A percentile compares a stretch with the other conserved stretches of the same genome.
Conservation (phyloP, 2,113 vertebrate species). For the Hippopotamus amphibius region DNA sequence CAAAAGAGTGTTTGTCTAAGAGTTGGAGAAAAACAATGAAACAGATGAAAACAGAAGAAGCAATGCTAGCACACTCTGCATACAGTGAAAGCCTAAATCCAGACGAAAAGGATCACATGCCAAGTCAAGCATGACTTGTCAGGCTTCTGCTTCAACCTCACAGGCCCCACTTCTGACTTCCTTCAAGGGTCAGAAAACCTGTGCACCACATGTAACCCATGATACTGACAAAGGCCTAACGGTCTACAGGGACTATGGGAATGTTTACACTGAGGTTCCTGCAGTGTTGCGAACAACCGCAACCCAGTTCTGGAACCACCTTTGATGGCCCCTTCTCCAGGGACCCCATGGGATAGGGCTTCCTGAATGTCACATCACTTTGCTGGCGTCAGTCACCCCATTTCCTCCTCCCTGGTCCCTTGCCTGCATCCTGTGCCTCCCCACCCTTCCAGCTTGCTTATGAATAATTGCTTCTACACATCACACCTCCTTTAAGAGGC, state of each 20-base stretch:
- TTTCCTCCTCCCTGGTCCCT: background rate
- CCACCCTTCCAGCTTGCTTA: background rate
- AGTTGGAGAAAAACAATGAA: background rate
- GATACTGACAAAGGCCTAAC: background rate
- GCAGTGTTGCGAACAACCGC: background rate
- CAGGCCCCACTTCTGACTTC: background rate
- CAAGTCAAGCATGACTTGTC: background rate
- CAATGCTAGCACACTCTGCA: fast-evolving
- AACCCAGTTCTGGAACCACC: background rate
- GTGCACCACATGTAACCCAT: background rate
- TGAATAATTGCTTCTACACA: fast-evolving
- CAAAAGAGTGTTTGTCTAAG: background rate
- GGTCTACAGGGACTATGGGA: background rate
- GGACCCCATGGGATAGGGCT: background rate
- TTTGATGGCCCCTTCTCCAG: background rate
- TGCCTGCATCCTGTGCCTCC: background rate
- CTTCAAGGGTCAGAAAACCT: background rate
- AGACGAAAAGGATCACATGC: background rate
- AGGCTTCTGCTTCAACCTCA: fast-evolving
- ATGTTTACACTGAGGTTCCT: background rate
- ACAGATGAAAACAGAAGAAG: background rate
- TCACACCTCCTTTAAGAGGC: background rate
- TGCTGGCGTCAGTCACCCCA: fast-evolving
- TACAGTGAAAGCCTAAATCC: background rate
- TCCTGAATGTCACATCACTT: background rate